phyloP scores from a whole-genome alignment of 2,113 vertebrate genomes.

The Bubalus kerabau region DNA sequence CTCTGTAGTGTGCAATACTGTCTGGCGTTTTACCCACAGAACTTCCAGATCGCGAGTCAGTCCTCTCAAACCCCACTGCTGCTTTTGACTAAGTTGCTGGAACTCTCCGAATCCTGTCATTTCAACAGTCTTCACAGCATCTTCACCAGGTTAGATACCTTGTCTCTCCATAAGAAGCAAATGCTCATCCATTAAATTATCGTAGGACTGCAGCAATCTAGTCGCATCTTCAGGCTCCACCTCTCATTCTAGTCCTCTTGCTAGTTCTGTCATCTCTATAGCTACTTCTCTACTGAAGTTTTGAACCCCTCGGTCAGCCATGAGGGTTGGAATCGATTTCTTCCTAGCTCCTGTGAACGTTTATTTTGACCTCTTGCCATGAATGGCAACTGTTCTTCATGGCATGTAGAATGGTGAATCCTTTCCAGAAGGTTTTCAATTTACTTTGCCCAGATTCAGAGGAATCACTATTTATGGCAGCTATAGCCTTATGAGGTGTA shows the following conservation, averaged over 20 bases:
- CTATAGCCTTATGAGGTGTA: neutral
- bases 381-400: neutral
- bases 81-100: neutral
- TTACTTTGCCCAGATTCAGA: neutral
- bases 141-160: neutral
- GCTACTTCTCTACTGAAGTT: neutral
- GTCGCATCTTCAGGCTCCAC: neutral
- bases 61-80: neutral
- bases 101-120: neutral
- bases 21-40: neutral
- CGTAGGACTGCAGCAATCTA: fast-evolving
- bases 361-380: neutral
- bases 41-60: neutral
- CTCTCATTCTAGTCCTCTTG: neutral
- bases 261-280: neutral
- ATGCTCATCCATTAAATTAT: neutral
- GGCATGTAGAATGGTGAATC: neutral
- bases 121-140: neutral
- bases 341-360: neutral
- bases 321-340: neutral
- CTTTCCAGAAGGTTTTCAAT: neutral
- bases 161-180: neutral
- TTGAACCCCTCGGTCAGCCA: neutral
- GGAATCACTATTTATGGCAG: neutral
- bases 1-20: neutral